Evolutionary conservation across 2,113 vertebrate species (phyloP).

Genomic region (Microcebus griseorufus): DNA sequence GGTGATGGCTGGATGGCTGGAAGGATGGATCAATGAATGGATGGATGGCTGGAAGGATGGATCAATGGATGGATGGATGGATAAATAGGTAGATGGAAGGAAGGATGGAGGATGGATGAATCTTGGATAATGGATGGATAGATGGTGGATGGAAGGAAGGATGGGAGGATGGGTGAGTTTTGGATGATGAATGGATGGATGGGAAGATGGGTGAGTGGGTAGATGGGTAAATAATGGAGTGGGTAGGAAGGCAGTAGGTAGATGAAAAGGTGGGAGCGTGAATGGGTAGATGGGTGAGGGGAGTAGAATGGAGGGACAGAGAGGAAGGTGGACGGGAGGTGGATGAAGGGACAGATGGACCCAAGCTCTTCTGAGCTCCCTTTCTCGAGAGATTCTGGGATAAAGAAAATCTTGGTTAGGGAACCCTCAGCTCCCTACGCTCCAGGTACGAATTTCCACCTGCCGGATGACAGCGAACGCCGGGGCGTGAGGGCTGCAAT

Average conservation of each 20-base stretch:
- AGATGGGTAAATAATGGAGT: neutral
- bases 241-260: no score
- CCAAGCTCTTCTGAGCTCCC: neutral
- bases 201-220: no score
- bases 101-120: no score
- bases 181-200: neutral
- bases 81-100: no score
- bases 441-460: neutral
- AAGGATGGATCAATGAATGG: no score
- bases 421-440: neutral
- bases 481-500: accelerated
- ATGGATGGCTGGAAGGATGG: neutral
- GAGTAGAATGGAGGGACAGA: neutral
- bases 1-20: neutral
- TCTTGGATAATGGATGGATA: no score
- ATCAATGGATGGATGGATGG: neutral
- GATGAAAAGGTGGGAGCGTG: neutral
- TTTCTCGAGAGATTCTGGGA: neutral
- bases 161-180: no score
- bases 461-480: neutral
- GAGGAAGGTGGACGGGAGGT: neutral
- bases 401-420: neutral
- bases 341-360: neutral
- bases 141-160: no score
- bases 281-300: neutral